Base-by-base conservation (phyloP, 2,797 vertebrate species). In the Coendou prehensilis region DNA sequence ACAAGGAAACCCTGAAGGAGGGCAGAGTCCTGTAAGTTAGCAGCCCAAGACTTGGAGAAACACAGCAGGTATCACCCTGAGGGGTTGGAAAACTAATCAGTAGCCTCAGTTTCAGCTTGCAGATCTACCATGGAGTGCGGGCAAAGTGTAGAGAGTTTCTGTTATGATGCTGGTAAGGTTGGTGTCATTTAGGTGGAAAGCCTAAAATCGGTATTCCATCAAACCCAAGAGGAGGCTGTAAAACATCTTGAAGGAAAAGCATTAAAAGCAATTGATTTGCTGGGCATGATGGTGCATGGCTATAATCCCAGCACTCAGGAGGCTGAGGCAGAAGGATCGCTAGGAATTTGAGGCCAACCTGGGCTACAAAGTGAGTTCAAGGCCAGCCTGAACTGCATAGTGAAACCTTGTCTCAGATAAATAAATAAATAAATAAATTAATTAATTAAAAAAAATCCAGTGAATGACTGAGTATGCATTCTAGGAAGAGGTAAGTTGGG, bases 221-320 rank as follows among this genome's bases (percentile, higher is more conserved):
- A 15, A 93, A 95, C 69, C 33, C 33, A 89, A 91, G n/a, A 54
- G 64, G 89, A 89, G 28, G 4, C 47, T 61, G 37, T 93, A 71
- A 93, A 93, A 78, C 47, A 61, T 76, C 47, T 75, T 82, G 11
- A 89, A 96, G 59, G 33, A 84, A 93, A 41, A 83, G 61, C 9
- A 13, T 15, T 81, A 75, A 63, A 52, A 75, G 37, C 17, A 91
- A 89, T 87, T 69, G 37, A 73, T 45, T 80, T 63, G 69, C 41
- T 87, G 50, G 26, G 10, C 83, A 9, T 83, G 69, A 26, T 61
- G 59, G 59, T 61, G 9, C 59, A 61, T 28, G 26, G 26, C 59
- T 7, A 61, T 28, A 28, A 61, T 61, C 59, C 59, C 59, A 28
- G 57, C 59, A 61, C 26, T 28, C 59, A 10, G 23, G 23, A 61